Conservation (phyloP, 2,113 vertebrate species). For the Setophaga petechia region DNA sequence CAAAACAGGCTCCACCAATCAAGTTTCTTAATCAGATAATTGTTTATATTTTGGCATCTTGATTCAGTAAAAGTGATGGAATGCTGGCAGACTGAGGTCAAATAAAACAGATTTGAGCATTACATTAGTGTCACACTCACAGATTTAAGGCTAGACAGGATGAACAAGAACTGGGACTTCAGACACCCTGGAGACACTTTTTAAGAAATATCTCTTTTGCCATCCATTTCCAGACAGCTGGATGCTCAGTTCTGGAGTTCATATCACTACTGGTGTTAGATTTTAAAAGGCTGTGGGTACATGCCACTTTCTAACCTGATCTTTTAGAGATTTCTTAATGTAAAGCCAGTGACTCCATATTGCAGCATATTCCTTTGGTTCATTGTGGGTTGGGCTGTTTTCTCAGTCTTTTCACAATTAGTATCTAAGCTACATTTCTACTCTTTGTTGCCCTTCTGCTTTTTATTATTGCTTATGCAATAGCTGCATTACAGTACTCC, state of each 20-base stretch:
- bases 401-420: neutral
- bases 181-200: neutral
- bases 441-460: neutral
- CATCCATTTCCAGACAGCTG: neutral
- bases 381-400: fast-evolving
- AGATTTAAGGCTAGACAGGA: neutral
- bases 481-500: neutral
- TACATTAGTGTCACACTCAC: neutral
- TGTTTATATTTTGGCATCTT: neutral
- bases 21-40: neutral
- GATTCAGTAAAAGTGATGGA: neutral
- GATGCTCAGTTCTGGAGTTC: neutral
- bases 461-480: neutral
- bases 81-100: neutral
- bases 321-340: neutral
- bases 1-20: neutral
- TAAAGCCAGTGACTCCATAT: neutral
- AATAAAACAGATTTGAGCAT: neutral
- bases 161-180: neutral
- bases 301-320: neutral
- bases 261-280: neutral
- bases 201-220: neutral
- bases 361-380: neutral
- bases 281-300: neutral
- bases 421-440: neutral